Evolutionary conservation across 2,113 vertebrate species (phyloP).

Genomic region (Rhineura floridana): DNA sequence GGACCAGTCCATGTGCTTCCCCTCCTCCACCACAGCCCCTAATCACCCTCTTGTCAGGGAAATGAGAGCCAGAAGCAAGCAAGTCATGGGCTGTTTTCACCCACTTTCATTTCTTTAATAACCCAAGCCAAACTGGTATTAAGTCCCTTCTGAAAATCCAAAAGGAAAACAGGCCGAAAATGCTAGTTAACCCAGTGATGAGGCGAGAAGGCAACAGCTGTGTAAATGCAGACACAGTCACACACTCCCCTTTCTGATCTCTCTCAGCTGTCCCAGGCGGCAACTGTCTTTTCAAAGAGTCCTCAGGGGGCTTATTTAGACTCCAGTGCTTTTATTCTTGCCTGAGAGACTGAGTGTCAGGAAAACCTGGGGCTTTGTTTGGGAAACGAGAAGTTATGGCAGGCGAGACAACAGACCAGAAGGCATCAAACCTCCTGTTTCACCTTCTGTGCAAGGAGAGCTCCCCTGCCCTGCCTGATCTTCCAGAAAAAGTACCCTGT

Average conservation of each 20-base stretch:
- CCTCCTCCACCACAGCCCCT: background rate
- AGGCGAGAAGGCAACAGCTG: conserved; percentile 37
- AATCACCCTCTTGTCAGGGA: background rate
- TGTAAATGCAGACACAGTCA: conserved; percentile 19
- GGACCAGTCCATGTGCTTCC: background rate
- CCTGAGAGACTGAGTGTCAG: conserved; percentile 13
- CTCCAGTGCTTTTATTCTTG: conserved; percentile 28
- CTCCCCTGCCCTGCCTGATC: background rate
- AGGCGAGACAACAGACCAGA: background rate
- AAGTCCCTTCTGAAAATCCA: conserved; percentile 21
- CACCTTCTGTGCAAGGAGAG: background rate
- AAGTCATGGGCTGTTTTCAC: background rate
- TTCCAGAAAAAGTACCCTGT: background rate
- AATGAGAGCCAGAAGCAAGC: background rate
- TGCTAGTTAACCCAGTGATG: conserved; percentile 31
- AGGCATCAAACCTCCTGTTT: background rate
- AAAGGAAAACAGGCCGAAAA: conserved; percentile 26
- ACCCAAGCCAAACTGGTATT: background rate
- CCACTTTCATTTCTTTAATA: background rate
- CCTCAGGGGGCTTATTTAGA: conserved; percentile 18
- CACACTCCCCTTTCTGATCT: conserved; percentile 27
- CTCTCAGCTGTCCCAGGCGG: conserved; percentile 27
- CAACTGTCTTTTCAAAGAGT: conserved; percentile 37
- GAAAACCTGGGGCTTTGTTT: conserved; percentile 36
- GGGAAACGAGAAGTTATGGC: background rate